phyloP scores from a whole-genome alignment of 2,113 vertebrate genomes.

The Periophthalmus modestus region DNA sequence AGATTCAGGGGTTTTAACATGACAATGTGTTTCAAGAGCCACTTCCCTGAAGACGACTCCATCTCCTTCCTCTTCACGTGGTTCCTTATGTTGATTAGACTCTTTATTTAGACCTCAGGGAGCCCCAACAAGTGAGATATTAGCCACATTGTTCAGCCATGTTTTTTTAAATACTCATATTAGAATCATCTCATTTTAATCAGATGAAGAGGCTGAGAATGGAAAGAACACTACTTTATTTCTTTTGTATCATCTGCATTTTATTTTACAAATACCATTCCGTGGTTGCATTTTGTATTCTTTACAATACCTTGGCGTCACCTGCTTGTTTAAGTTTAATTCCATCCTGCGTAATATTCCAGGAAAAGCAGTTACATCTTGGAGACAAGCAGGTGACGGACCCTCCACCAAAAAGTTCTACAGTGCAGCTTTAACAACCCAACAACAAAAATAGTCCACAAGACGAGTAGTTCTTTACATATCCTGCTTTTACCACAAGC shows the following conservation, averaged over 20 bases:
- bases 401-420: too few relatives aligned
- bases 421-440: too few relatives aligned
- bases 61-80: not conserved
- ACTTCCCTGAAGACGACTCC: slow-evolving; percentile 27
- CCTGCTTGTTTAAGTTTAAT: too few relatives aligned
- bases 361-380: too few relatives aligned
- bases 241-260: too few relatives aligned
- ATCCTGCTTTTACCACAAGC: slow-evolving; percentile 16
- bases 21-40: slow-evolving; percentile 22
- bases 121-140: not conserved
- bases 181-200: not conserved
- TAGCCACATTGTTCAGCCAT: not conserved
- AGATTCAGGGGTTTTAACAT: slow-evolving; percentile 29
- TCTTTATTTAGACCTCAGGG: not conserved
- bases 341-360: too few relatives aligned
- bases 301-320: too few relatives aligned
- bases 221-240: not conserved
- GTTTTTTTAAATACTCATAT: not conserved
- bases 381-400: too few relatives aligned
- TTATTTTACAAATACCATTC: not conserved
- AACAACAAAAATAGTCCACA: not conserved
- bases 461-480: not conserved
- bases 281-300: too few relatives aligned
- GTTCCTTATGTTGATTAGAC: slow-evolving; percentile 5
- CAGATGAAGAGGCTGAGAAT: not conserved